These are phyloP conservation scores for Gymnopithys bicolor DNA, from an alignment of 2,797 vertebrate species.

Conservation along the genomic window DNA sequence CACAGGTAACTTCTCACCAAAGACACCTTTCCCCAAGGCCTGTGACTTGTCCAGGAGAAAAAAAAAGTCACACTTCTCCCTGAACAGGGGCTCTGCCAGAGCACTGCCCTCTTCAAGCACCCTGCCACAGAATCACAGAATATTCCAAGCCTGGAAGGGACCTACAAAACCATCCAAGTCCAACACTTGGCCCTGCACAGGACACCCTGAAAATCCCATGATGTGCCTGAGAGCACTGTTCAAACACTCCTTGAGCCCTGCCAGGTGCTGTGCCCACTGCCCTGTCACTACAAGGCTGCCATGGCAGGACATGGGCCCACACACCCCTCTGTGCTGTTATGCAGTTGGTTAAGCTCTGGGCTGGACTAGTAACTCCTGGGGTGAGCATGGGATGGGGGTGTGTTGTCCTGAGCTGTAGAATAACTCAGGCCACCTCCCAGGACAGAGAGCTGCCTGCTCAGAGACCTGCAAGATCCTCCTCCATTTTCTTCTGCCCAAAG, in stretches of 20 bases:
- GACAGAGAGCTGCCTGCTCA: background rate
- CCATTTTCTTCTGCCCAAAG: slow-evolving; percentile 68
- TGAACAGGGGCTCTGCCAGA: background rate
- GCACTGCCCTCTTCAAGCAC: background rate
- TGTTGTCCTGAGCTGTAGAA: background rate
- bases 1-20: background rate
- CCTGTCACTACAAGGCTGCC: background rate
- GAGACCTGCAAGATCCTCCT: slow-evolving; percentile 44
- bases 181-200: background rate
- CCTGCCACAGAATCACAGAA: background rate
- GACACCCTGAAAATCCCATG: background rate
- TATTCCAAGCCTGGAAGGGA: background rate
- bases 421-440: background rate
- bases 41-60: background rate
- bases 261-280: background rate
- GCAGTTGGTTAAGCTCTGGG: background rate
- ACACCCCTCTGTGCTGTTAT: background rate
- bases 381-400: background rate
- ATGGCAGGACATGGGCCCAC: background rate
- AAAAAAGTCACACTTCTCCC: background rate
- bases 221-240: accelerated
- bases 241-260: background rate
- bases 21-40: background rate
- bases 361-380: background rate
- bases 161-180: background rate